Percentiles rank a stretch among this genome's conserved stretches.
These are phyloP conservation scores for Polyodon spathula DNA, from an alignment of 2,113 vertebrate genomes.

Conservation along the genomic window DNA sequence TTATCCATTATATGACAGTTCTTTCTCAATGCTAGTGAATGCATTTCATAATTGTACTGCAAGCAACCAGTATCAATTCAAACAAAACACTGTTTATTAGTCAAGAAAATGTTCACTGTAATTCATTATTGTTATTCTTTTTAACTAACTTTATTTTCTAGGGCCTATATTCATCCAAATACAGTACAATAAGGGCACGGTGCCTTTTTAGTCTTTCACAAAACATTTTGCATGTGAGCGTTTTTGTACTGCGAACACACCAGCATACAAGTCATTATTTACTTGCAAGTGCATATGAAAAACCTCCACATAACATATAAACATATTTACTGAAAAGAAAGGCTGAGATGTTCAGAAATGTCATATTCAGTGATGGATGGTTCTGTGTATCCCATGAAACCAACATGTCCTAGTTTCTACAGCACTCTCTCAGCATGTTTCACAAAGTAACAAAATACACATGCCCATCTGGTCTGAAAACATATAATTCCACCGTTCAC, in stretches of 20 bases:
- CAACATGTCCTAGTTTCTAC: conserved; percentile 34
- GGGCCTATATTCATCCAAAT: too few relatives aligned
- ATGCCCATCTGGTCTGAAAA: conserved; percentile 5
- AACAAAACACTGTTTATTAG: too few relatives aligned
- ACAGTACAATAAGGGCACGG: too few relatives aligned
- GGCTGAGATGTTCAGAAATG: conserved; percentile 36
- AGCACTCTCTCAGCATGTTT: conserved; percentile 21
- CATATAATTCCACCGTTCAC: neutral
- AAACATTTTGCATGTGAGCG: too few relatives aligned
- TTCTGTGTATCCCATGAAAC: conserved; percentile 25
- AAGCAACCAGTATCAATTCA: too few relatives aligned
- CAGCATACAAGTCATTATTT: neutral
- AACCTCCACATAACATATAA: neutral
- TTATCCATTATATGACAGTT: too few relatives aligned
- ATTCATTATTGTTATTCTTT: too few relatives aligned
- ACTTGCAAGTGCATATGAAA: neutral
- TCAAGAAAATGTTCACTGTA: too few relatives aligned
- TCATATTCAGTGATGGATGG: conserved; percentile 34
- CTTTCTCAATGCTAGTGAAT: too few relatives aligned
- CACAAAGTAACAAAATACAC: conserved; percentile 16
- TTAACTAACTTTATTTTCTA: too few relatives aligned
- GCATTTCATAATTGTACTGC: too few relatives aligned
- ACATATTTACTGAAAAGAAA: conserved; percentile 17
- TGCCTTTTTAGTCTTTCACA: too few relatives aligned
- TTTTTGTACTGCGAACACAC: neutral